Conservation (phyloP, 2,113 vertebrate genomes). For the Peromyscus maniculatus region DNA sequence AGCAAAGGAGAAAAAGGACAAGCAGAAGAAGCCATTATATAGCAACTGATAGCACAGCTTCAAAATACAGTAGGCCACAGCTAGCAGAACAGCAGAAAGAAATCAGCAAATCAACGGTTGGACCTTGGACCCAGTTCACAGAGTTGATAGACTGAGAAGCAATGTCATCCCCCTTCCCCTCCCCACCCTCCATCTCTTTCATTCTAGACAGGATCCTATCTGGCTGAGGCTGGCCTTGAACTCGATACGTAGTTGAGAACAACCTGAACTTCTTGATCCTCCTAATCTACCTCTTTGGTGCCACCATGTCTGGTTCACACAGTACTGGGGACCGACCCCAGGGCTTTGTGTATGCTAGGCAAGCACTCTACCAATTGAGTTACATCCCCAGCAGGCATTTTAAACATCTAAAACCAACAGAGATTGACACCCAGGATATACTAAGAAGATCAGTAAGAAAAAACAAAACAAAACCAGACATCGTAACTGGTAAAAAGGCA, state of each 20-base stretch:
- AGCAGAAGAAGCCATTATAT: neutral
- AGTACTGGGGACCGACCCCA: neutral
- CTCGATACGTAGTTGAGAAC: neutral
- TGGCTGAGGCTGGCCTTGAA: neutral
- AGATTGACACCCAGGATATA: neutral
- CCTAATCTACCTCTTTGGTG: neutral
- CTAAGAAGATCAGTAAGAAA: neutral
- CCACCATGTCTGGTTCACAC: neutral
- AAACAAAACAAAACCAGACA: neutral
- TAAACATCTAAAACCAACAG: neutral
- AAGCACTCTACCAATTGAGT: neutral
- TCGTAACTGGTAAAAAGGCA: neutral
- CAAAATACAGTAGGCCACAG: neutral
- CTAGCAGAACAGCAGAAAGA: neutral
- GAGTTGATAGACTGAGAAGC: neutral
- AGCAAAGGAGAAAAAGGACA: neutral
- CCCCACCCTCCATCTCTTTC: no score
- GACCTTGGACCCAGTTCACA: neutral
- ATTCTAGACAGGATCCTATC: no score
- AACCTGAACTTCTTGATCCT: neutral
- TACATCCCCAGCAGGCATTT: neutral
- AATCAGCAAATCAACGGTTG: neutral
- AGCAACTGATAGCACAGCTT: neutral
- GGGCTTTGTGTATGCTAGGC: neutral
- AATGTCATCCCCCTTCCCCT: no score